These are phyloP conservation scores for Bradypodion pumilum DNA, from an alignment of 2,797 vertebrate species.

Conservation along the genomic window DNA sequence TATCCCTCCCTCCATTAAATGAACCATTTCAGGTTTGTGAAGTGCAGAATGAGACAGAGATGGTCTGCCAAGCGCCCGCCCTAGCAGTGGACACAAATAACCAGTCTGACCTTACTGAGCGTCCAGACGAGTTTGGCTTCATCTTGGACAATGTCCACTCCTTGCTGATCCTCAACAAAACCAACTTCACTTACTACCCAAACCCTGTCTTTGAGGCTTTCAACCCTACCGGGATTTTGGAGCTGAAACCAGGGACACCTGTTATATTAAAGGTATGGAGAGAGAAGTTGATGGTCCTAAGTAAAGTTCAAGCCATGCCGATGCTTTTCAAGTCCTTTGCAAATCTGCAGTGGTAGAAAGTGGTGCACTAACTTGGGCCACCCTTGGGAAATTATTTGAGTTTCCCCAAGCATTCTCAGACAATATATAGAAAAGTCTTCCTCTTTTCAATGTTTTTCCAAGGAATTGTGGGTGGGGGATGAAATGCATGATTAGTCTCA, in stretches of 20 bases:
- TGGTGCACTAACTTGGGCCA: not conserved
- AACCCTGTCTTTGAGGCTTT: slow-evolving; percentile 94
- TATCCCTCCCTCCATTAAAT: not conserved
- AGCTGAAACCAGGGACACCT: slow-evolving; percentile 95
- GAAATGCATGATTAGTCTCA: not conserved
- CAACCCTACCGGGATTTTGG: slow-evolving; percentile 87
- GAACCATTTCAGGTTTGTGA: slow-evolving; percentile 82
- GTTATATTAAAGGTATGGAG: slow-evolving; percentile 92
- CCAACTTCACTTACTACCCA: slow-evolving; percentile 94
- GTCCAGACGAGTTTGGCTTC: slow-evolving; percentile 95
- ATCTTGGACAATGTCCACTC: slow-evolving; percentile 93
- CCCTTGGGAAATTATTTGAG: not conserved
- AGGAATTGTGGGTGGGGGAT: not conserved
- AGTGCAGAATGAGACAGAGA: slow-evolving; percentile 88
- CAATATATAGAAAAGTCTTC: not conserved
- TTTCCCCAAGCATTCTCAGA: not conserved
- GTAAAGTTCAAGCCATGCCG: too few relatives aligned
- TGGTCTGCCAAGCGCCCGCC: slow-evolving; percentile 94
- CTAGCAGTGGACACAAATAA: slow-evolving; percentile 82
- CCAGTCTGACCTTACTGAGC: slow-evolving; percentile 82
- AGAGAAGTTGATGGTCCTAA: fast-evolving
- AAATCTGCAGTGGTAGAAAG: not conserved
- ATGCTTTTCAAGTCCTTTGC: not conserved
- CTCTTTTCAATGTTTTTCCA: not conserved
- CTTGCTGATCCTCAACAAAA: slow-evolving; percentile 90